These are phyloP conservation scores for Philhelius pedissequus DNA, from an alignment of 2,888 invertebrate species.

Conservation along the genomic window DNA sequence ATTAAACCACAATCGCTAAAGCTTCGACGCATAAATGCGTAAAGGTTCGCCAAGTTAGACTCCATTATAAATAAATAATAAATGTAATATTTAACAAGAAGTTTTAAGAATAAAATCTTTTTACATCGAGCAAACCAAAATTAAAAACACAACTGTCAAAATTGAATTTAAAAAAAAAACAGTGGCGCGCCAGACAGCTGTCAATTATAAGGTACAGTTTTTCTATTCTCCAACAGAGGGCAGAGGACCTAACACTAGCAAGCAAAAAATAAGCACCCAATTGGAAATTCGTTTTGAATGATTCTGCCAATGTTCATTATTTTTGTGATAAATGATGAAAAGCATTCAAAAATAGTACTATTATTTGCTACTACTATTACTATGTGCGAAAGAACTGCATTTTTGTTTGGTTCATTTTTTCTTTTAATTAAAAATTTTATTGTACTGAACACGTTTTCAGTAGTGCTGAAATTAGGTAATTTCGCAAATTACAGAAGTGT, in stretches of 20 bases:
- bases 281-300: too few relatives aligned
- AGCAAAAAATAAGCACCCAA: background rate
- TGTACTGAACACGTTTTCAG: too few relatives aligned
- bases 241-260: background rate
- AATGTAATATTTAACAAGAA: background rate
- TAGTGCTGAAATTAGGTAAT: too few relatives aligned
- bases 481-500: too few relatives aligned
- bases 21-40: constrained; percentile 72
- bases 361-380: too few relatives aligned
- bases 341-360: too few relatives aligned
- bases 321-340: too few relatives aligned
- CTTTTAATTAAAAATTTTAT: too few relatives aligned
- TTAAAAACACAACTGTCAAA: background rate
- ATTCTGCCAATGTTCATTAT: too few relatives aligned
- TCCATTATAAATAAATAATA: constrained; percentile 67
- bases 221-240: background rate
- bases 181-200: background rate
- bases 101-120: background rate
- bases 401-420: too few relatives aligned
- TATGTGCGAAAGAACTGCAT: too few relatives aligned
- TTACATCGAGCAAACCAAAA: background rate
- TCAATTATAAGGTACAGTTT: background rate
- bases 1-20: constrained; percentile 39
- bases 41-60: constrained; percentile 75
- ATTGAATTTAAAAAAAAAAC: constrained; percentile 31